Evolutionary conservation across 2,888 invertebrate species (phyloP).

Genomic region (Congeria kusceri): DNA sequence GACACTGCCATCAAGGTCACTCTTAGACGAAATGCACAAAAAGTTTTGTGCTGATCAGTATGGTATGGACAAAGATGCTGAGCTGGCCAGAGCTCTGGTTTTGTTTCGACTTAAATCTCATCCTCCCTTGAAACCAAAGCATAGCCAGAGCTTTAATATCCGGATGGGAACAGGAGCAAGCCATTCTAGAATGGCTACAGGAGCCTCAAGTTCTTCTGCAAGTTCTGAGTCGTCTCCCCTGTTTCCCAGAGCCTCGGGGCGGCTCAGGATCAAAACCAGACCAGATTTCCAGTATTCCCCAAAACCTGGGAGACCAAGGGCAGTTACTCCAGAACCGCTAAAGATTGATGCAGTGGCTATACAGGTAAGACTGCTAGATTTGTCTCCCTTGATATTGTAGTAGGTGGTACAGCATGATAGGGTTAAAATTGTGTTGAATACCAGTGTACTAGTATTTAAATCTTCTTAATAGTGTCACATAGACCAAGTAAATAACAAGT

Average conservation of each 20-base stretch:
- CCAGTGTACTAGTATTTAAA: no score
- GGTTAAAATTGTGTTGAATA: no score
- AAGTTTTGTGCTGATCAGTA: slow-evolving; percentile 80
- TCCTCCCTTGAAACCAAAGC: slow-evolving; percentile 33
- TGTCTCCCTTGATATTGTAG: slow-evolving; percentile 46
- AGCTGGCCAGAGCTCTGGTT: slow-evolving; percentile 49
- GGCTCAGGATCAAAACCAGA: slow-evolving; percentile 51
- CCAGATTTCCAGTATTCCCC: slow-evolving; percentile 53
- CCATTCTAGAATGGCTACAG: slow-evolving; percentile 7
- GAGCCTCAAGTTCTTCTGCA: slow-evolving; percentile 32
- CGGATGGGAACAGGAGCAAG: slow-evolving; percentile 47
- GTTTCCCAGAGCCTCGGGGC: slow-evolving; percentile 41
- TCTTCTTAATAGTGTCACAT: no score
- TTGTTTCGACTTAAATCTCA: slow-evolving; percentile 53
- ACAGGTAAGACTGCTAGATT: slow-evolving; percentile 54
- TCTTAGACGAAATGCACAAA: slow-evolving; percentile 81
- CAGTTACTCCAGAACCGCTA: slow-evolving; percentile 57
- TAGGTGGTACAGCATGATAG: no score
- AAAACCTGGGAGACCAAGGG: slow-evolving; percentile 54
- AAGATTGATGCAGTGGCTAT: slow-evolving; percentile 5
- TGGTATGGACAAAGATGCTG: slow-evolving; percentile 49
- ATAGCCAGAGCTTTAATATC: slow-evolving; percentile 63
- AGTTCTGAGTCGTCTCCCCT: slow-evolving; percentile 41
- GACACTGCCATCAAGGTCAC: slow-evolving; percentile 69
- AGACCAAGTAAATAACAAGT: no score